Evolutionary conservation across 2,113 vertebrate species (phyloP).

Genomic region (Rousettus leschenaultii): DNA sequence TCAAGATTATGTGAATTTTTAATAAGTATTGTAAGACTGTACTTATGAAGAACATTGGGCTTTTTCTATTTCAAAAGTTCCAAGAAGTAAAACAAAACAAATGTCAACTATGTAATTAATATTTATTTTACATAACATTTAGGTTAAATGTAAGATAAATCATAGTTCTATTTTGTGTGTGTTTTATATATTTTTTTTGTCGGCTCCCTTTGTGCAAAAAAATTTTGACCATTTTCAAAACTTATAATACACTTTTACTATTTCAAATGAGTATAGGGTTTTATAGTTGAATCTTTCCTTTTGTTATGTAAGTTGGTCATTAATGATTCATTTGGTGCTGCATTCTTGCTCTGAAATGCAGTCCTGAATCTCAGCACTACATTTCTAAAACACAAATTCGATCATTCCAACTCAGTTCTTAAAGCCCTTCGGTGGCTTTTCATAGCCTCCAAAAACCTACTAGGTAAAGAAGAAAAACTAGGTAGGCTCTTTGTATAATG

Average conservation of each 20-base stretch:
- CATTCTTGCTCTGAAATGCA: not conserved
- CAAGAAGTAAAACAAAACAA: constrained; percentile 9
- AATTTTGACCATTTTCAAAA: not conserved
- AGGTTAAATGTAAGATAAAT: not conserved
- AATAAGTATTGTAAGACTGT: not conserved
- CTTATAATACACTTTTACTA: not conserved
- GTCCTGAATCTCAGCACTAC: not conserved
- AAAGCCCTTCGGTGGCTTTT: not conserved
- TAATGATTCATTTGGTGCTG: not conserved
- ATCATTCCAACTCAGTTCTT: not conserved
- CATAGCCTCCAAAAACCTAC: not conserved
- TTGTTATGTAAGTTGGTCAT: not conserved
- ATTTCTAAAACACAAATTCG: constrained; percentile 6
- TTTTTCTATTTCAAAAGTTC: constrained; percentile 8
- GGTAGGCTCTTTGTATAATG: not conserved
- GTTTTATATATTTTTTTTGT: not conserved
- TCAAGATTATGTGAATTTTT: constrained; percentile 15
- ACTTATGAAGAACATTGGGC: not conserved
- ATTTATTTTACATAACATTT: constrained; percentile 14
- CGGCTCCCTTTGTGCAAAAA: not conserved
- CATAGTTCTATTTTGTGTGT: not conserved
- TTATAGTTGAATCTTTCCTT: not conserved
- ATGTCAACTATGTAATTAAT: not conserved
- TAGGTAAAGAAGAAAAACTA: not conserved
- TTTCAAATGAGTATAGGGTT: constrained; percentile 16